Percentiles rank a stretch among this genome's conserved stretches.
Evolutionary conservation across 2,888 invertebrate species (phyloP).

Genomic region (Ectemnius continuus): DNA sequence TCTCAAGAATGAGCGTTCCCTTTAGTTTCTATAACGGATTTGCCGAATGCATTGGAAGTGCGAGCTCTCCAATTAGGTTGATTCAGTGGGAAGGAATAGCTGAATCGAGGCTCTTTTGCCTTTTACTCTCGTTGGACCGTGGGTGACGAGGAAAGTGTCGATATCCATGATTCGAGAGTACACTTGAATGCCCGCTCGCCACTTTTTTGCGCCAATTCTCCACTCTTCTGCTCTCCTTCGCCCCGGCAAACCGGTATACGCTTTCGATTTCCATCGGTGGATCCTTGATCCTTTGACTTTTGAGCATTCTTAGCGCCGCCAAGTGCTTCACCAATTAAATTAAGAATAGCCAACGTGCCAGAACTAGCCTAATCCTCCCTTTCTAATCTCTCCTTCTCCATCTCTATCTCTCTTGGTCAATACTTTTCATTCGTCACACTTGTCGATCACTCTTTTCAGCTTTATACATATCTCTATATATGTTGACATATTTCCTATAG

Average conservation of each 20-base stretch:
- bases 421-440: no score
- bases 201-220: background rate
- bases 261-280: conserved; percentile 1
- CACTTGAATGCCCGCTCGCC: background rate
- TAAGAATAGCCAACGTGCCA: no score
- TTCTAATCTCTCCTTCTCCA: no score
- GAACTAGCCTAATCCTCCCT: no score
- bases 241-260: background rate
- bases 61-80: background rate
- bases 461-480: no score
- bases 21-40: background rate
- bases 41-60: background rate
- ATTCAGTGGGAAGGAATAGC: background rate
- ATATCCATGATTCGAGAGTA: background rate
- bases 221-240: no score
- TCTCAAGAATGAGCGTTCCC: no score
- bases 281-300: background rate
- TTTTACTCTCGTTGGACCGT: background rate
- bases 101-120: background rate
- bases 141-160: background rate
- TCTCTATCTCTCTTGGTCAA: no score
- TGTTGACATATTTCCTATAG: no score
- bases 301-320: no score
- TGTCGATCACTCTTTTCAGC: no score
- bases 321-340: no score